Percentiles rank a stretch among this genome's conserved stretches.
phyloP scores from a whole-genome alignment of 1,140 invertebrate genomes.

The Trichonephila clavipes region DNA sequence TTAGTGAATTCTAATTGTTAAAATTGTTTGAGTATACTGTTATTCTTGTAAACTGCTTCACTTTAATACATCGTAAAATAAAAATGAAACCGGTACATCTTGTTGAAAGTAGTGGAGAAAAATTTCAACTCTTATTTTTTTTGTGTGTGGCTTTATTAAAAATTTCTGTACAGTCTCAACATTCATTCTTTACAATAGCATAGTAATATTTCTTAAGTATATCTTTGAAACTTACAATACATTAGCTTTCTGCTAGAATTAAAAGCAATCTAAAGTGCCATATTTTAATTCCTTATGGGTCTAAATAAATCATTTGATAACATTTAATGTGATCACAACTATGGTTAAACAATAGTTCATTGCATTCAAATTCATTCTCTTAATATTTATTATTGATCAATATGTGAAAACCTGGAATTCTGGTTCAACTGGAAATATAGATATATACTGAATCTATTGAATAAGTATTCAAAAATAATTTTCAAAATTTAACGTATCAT shows the following conservation, averaged over 20 bases:
- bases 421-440: not conserved
- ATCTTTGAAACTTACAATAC: not conserved
- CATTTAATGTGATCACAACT: not conserved
- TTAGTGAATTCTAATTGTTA: not conserved
- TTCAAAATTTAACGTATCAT: too few relatives aligned
- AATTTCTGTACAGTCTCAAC: slow-evolving; percentile 15
- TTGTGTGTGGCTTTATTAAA: slow-evolving; percentile 16
- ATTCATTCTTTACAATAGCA: not conserved
- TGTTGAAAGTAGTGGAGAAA: not conserved
- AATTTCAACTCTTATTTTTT: not conserved
- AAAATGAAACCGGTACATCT: not conserved
- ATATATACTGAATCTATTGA: not conserved
- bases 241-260: not conserved
- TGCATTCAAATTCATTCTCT: not conserved
- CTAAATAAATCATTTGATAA: not conserved
- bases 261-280: slow-evolving; percentile 8
- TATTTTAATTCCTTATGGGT: not conserved
- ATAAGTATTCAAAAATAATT: too few relatives aligned
- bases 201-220: not conserved
- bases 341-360: not conserved
- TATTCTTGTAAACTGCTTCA: too few relatives aligned
- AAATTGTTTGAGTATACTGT: not conserved
- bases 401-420: not conserved
- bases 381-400: not conserved
- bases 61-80: too few relatives aligned